A percentile compares a stretch with the other conserved stretches of the same genome.
phyloP scores from a whole-genome alignment of 2,797 vertebrate genomes.

The Semaprochilodus insignis region DNA sequence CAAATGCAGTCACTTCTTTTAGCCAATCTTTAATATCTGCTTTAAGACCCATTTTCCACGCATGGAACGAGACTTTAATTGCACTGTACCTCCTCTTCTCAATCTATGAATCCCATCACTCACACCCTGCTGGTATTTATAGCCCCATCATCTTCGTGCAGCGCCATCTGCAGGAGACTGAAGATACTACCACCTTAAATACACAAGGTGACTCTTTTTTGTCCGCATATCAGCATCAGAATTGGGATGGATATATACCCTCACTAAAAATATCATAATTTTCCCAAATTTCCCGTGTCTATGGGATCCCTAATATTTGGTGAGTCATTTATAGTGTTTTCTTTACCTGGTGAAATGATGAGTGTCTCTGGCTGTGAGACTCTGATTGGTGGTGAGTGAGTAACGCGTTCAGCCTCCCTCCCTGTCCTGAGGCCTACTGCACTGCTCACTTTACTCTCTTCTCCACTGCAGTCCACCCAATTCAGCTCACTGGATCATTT shows the following conservation, averaged over 20 bases:
- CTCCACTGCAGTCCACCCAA: background rate
- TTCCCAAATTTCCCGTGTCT: background rate
- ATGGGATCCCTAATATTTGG: background rate
- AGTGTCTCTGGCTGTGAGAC: background rate
- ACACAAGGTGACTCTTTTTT: background rate
- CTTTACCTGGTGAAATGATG: background rate
- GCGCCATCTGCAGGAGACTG: no score
- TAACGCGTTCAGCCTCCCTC: background rate
- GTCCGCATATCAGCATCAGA: background rate
- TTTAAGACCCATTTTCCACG: no score
- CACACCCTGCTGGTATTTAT: no score
- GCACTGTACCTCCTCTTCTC: no score
- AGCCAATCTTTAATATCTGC: no score
- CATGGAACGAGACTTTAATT: no score
- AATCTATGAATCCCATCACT: no score
- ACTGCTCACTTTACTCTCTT: background rate
- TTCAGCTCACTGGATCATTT: background rate
- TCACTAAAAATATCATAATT: background rate
- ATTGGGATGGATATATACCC: background rate
- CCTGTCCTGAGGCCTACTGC: background rate
- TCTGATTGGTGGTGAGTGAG: conserved; percentile 9
- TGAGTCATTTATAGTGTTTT: background rate
- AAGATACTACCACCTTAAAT: no score
- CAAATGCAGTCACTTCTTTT: no score
- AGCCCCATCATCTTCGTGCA: no score